phyloP scores from a whole-genome alignment of 2,888 invertebrate species.

The Chesias legatella region DNA sequence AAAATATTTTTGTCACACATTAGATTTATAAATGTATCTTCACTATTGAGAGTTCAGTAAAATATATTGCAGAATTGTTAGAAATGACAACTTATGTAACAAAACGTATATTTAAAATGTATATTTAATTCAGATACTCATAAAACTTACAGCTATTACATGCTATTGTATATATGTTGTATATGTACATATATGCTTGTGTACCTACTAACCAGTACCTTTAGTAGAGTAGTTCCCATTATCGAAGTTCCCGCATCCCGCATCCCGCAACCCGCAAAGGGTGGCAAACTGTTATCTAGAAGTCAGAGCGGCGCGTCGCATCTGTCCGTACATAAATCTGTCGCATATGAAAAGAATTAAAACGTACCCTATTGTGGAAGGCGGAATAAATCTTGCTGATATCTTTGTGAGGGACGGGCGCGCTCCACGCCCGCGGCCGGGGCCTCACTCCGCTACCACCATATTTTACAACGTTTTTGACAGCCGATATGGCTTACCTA shows the following conservation, averaged over 20 bases:
- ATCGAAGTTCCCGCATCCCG: constrained; percentile 32
- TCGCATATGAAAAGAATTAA: constrained; percentile 79
- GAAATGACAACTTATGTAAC: no score
- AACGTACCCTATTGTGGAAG: constrained; percentile 77
- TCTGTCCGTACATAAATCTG: constrained; percentile 78
- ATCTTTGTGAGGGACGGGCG: constrained; percentile 71
- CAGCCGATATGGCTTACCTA: constrained; percentile 82
- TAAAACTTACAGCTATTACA: no score
- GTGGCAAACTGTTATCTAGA: constrained; percentile 58
- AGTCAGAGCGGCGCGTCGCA: constrained; percentile 54
- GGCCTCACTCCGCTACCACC: constrained; percentile 71
- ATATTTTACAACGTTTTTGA: constrained; percentile 86
- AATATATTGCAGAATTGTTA: no score
- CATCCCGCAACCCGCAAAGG: no score
- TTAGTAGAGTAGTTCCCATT: constrained; percentile 11
- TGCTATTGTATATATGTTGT: no score
- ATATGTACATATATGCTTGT: no score
- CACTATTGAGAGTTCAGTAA: no score
- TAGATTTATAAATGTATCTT: no score
- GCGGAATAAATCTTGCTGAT: constrained; percentile 76
- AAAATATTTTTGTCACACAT: no score
- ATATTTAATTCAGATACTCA: no score
- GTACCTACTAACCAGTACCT: no score
- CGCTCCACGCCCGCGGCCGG: constrained; percentile 60
- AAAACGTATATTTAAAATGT: no score